Conservation (phyloP, 2,888 invertebrate species). For the Itoplectis maculator region DNA sequence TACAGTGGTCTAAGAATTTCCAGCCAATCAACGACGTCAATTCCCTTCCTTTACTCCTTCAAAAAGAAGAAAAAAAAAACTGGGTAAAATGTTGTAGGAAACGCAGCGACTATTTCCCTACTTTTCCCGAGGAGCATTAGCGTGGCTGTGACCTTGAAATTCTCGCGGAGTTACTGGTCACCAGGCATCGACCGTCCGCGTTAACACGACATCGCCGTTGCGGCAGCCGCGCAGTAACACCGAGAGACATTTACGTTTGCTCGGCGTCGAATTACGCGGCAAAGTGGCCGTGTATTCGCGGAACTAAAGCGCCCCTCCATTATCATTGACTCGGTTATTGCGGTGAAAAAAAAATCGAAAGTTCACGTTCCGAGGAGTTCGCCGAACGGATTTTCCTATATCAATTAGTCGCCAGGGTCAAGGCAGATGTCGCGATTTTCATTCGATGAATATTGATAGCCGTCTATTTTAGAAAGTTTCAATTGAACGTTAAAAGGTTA, state of each 20-base stretch:
- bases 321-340: not conserved
- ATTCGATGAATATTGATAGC: not conserved
- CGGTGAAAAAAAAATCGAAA: not conserved
- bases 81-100: not conserved
- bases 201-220: not conserved
- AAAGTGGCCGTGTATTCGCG: conserved; percentile 19
- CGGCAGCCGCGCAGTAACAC: not conserved
- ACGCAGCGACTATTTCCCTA: conserved; percentile 20
- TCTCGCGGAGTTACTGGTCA: conserved; percentile 13
- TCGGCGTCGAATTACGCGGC: conserved; percentile 39
- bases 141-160: conserved; percentile 50
- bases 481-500: not conserved
- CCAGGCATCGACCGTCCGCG: conserved; percentile 37
- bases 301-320: conserved; percentile 10
- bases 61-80: not conserved
- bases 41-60: conserved; percentile 19
- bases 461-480: not conserved
- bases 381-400: not conserved
- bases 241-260: conserved; percentile 42
- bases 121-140: not conserved
- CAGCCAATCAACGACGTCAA: conserved; percentile 23
- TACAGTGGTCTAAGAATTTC: no score
- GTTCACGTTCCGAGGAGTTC: not conserved
- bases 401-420: not conserved
- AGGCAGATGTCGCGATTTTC: not conserved